Evolutionary conservation across 2,113 vertebrate genomes (phyloP).

Genomic region (Saguinus imperator): DNA sequence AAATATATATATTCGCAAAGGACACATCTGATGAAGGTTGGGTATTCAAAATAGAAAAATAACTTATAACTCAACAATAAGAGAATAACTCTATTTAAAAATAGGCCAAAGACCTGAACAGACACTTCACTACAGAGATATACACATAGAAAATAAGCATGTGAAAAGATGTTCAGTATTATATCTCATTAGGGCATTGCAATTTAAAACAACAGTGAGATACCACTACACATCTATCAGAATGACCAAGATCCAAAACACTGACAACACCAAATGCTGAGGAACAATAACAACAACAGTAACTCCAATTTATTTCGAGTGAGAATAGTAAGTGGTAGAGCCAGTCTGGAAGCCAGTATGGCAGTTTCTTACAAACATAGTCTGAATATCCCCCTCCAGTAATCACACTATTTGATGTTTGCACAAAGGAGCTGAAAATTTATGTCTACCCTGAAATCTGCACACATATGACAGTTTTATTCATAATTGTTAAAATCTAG

Average conservation of each 20-base stretch:
- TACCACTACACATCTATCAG: neutral
- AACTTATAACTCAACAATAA: neutral
- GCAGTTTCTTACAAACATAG: neutral
- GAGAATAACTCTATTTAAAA: neutral
- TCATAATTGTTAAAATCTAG: neutral
- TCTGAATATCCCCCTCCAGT: neutral
- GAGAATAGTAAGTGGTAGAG: neutral
- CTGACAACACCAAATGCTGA: neutral
- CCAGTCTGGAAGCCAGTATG: neutral
- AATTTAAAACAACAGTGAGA: neutral
- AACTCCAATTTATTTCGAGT: neutral
- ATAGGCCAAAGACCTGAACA: neutral
- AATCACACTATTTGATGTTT: neutral
- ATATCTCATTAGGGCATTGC: neutral
- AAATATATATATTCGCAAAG: neutral
- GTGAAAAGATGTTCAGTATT: neutral
- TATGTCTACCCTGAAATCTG: neutral
- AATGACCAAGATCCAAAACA: neutral
- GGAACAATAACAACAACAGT: neutral
- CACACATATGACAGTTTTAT: neutral
- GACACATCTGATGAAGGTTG: neutral
- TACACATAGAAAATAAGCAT: neutral
- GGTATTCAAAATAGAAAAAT: neutral
- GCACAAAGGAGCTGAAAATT: neutral
- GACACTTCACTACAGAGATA: neutral